phyloP scores from a whole-genome alignment of 2,888 invertebrate genomes.

The Fragum fragum region DNA sequence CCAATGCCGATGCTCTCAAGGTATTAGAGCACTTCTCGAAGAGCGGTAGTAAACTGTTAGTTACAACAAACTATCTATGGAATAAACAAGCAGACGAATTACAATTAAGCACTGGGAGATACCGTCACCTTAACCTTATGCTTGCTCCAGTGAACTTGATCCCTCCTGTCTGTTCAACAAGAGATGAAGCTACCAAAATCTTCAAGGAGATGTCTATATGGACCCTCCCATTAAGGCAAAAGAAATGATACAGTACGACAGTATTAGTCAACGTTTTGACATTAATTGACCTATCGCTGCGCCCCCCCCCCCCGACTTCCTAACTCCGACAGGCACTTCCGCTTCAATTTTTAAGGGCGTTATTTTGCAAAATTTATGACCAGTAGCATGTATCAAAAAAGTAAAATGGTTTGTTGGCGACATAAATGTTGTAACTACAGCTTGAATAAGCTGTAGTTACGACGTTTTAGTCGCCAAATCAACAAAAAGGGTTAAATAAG shows the following conservation, averaged over 20 bases:
- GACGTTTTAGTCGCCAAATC: too few species aligned
- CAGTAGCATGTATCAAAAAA: too few species aligned
- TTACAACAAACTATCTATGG: neutral
- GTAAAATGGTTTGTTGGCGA: too few species aligned
- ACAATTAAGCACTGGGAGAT: neutral
- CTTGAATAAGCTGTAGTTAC: too few species aligned
- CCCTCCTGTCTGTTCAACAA: neutral
- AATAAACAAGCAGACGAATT: neutral
- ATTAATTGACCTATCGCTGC: too few species aligned
- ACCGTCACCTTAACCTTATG: neutral
- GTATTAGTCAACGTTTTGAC: too few species aligned
- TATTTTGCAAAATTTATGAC: too few species aligned
- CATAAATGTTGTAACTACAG: too few species aligned
- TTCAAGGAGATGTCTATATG: neutral
- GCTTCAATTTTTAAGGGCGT: too few species aligned
- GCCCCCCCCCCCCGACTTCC: too few species aligned
- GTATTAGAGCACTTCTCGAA: conserved; percentile 1
- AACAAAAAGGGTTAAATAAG: too few species aligned
- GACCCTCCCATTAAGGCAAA: neutral
- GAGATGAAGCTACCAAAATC: neutral
- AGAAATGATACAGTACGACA: neutral
- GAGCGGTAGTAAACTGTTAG: conserved; percentile 1
- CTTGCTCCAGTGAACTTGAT: neutral
- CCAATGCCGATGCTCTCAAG: neutral
- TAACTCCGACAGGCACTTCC: too few species aligned